A percentile compares a stretch with the other conserved stretches of the same genome.
These are phyloP conservation scores for Conistra vaccinii DNA, from an alignment of 2,888 invertebrate species.

Conservation along the genomic window DNA sequence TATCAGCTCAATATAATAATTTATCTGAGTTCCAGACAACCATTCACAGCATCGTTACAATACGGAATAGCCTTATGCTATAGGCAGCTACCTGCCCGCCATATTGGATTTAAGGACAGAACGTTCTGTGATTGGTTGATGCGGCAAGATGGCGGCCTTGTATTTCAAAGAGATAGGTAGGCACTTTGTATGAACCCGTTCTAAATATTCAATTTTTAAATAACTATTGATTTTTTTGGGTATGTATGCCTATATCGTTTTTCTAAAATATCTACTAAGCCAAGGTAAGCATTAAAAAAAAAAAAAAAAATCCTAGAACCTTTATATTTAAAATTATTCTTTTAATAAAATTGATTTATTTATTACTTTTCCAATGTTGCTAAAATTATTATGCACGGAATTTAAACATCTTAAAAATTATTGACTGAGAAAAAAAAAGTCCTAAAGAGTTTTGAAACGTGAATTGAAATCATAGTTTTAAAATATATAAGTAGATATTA, in stretches of 20 bases:
- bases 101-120: conserved; percentile 78
- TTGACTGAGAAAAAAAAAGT: neutral
- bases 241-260: too few species aligned
- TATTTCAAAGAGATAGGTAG: conserved; percentile 68
- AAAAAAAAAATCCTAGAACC: too few species aligned
- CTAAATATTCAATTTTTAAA: conserved; percentile 50
- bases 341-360: too few species aligned
- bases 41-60: conserved; percentile 76
- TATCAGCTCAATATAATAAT: conserved; percentile 42
- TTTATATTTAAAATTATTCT: too few species aligned
- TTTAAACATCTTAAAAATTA: neutral
- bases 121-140: conserved; percentile 83
- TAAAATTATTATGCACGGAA: neutral
- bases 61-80: conserved; percentile 80
- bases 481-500: conserved; percentile 22
- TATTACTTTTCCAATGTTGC: neutral
- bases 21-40: conserved; percentile 65
- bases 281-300: too few species aligned
- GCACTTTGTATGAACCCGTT: conserved; percentile 69
- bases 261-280: too few species aligned
- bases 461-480: neutral
- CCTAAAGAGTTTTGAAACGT: neutral
- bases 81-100: conserved; percentile 79
- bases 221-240: neutral
- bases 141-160: conserved; percentile 84